Conservation (phyloP, 2,888 invertebrate genomes). For the Eupithecia subumbrata region DNA sequence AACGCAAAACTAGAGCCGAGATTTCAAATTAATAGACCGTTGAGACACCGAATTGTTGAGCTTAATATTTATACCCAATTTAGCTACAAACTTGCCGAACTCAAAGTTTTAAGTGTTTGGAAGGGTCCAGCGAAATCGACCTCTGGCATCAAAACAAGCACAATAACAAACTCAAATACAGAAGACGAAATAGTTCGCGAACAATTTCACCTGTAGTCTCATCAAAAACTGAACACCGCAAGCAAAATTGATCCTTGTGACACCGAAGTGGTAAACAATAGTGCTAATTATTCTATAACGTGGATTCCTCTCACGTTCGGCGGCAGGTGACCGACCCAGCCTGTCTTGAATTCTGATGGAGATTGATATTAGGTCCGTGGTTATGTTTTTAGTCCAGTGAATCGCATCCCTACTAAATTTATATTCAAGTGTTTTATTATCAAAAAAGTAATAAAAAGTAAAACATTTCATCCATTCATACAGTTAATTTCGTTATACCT, state of each 20-base stretch:
- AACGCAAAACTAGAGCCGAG: background rate
- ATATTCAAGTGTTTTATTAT: background rate
- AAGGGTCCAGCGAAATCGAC: conserved; percentile 4
- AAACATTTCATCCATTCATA: background rate
- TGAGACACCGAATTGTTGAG: conserved; percentile 8
- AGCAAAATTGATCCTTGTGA: conserved; percentile 26
- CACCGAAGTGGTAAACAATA: conserved; percentile 34
- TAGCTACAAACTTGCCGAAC: conserved; percentile 9
- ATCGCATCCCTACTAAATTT: conserved; percentile 11
- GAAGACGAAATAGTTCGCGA: conserved; percentile 8
- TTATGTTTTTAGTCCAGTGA: conserved; percentile 14
- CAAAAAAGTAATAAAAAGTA: background rate
- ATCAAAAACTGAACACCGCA: conserved; percentile 3
- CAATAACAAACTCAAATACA: conserved; percentile 16
- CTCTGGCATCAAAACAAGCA: conserved; percentile 3
- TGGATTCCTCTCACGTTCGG: conserved; percentile 34
- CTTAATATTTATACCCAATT: conserved; percentile 13
- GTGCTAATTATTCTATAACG: conserved; percentile 38
- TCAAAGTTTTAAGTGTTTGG: conserved; percentile 16
- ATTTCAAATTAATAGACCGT: conserved; percentile 6
- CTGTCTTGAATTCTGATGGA: conserved; percentile 46
- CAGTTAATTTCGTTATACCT: no score
- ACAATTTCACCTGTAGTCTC: conserved; percentile 9
- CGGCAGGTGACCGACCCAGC: conserved; percentile 40
- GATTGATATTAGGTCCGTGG: conserved; percentile 36